Conservation (phyloP, 2,888 invertebrate genomes). For the Gymnocheta viridis region DNA sequence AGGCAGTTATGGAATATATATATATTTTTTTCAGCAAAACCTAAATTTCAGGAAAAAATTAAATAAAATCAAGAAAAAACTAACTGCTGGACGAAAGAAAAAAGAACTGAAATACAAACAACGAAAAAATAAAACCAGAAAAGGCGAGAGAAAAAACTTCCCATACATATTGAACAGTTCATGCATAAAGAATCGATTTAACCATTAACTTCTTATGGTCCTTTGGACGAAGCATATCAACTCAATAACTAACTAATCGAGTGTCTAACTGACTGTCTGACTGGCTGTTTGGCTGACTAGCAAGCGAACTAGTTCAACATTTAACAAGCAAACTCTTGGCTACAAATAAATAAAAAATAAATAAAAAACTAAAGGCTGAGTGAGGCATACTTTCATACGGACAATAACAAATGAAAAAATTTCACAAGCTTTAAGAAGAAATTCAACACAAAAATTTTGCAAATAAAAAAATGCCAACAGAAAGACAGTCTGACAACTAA, state of each 20-base stretch:
- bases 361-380: not conserved
- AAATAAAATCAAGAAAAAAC: not conserved
- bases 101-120: not conserved
- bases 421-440: conserved; percentile 27
- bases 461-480: not conserved
- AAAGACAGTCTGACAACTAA: conserved; percentile 4
- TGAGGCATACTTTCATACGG: conserved; percentile 34
- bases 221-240: conserved; percentile 42
- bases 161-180: conserved; percentile 64
- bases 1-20: conserved; percentile 39
- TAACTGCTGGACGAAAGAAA: conserved; percentile 8
- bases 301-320: conserved; percentile 13
- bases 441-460: conserved; percentile 30
- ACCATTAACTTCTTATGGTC: conserved; percentile 66
- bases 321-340: conserved; percentile 2
- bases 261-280: conserved; percentile 14
- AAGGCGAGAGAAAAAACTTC: conserved; percentile 32
- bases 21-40: not conserved
- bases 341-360: not conserved
- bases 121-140: conserved; percentile 5
- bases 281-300: not conserved
- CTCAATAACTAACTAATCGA: conserved; percentile 44
- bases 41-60: conserved; percentile 16
- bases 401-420: not conserved
- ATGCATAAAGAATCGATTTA: conserved; percentile 70